These are phyloP conservation scores for Oncorhynchus tshawytscha DNA, from an alignment of 2,113 vertebrate species.

Conservation along the genomic window DNA sequence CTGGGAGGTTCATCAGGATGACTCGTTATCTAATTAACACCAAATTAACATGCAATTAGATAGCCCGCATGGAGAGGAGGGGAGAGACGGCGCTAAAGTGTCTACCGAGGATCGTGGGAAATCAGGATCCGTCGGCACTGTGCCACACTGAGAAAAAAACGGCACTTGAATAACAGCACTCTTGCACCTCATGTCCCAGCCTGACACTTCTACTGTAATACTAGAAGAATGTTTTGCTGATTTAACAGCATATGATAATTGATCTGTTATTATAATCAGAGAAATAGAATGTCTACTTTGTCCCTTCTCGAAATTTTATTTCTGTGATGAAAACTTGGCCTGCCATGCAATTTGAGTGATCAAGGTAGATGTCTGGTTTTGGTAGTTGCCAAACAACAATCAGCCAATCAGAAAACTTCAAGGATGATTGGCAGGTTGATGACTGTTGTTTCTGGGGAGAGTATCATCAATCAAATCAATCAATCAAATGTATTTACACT, in stretches of 20 bases:
- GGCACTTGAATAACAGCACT: slow-evolving; percentile 10
- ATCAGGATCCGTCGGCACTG: slow-evolving; percentile 48
- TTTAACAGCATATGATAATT: background rate
- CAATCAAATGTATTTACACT: too few relatives aligned
- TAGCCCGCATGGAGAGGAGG: slow-evolving; percentile 55
- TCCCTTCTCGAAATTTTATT: background rate
- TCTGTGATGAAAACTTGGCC: background rate
- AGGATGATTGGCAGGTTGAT: too few relatives aligned
- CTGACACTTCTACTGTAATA: background rate
- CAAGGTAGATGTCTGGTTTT: too few relatives aligned
- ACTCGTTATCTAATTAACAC: slow-evolving; percentile 72
- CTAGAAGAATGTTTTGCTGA: background rate
- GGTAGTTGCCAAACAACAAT: too few relatives aligned
- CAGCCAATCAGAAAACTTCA: too few relatives aligned
- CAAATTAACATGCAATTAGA: slow-evolving; percentile 75
- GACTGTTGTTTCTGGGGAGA: too few relatives aligned
- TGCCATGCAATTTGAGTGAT: too few relatives aligned
- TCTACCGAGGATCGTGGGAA: slow-evolving; percentile 54
- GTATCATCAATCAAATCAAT: too few relatives aligned
- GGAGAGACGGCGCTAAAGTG: slow-evolving; percentile 31
- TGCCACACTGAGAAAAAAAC: slow-evolving; percentile 45
- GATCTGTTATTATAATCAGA: too few relatives aligned
- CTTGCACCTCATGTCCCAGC: background rate
- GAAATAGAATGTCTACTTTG: too few relatives aligned
- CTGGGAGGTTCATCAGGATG: slow-evolving; percentile 63